Conservation (phyloP, 2,797 vertebrate genomes). For the Urocyon cinereoargenteus region DNA sequence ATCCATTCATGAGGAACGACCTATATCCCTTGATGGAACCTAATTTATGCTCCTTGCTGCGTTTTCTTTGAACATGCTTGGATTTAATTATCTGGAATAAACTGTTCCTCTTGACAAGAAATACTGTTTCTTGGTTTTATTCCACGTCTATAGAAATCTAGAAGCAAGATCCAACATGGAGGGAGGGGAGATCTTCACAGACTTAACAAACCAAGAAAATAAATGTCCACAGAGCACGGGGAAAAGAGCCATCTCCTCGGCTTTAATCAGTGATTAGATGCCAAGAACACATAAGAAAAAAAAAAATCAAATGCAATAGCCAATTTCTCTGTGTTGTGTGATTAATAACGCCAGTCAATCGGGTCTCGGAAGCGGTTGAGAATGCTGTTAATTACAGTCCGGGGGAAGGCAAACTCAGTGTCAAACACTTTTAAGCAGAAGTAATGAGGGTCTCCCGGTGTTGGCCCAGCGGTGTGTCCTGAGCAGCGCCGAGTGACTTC, state of each 20-base stretch:
- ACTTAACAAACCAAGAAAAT: slow-evolving; percentile 59
- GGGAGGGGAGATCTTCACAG: slow-evolving; percentile 23
- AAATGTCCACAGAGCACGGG: slow-evolving; percentile 18
- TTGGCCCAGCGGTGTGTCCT: neutral
- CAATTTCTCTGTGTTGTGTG: slow-evolving; percentile 63
- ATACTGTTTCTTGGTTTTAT: slow-evolving; percentile 66
- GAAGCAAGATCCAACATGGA: neutral
- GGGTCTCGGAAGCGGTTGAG: slow-evolving; percentile 71
- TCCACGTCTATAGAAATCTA: slow-evolving; percentile 58
- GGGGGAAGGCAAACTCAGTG: slow-evolving; percentile 69
- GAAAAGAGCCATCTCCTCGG: slow-evolving; percentile 46
- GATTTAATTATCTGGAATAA: slow-evolving; percentile 82
- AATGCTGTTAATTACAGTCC: slow-evolving; percentile 71
- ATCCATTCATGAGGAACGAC: slow-evolving; percentile 68
- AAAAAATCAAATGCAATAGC: slow-evolving; percentile 53
- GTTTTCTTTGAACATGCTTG: slow-evolving; percentile 72
- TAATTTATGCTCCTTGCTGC: slow-evolving; percentile 68
- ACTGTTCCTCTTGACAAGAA: slow-evolving; percentile 73
- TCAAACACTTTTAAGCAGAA: slow-evolving; percentile 66
- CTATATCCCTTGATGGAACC: slow-evolving; percentile 69
- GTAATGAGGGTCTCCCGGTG: slow-evolving; percentile 47
- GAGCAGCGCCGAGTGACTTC: neutral
- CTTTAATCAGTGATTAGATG: slow-evolving; percentile 69
- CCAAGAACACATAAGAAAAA: slow-evolving; percentile 8
- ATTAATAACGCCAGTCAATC: slow-evolving; percentile 77